phyloP scores from a whole-genome alignment of 2,888 invertebrate genomes.

The Acanthacorydalis orientalis region DNA sequence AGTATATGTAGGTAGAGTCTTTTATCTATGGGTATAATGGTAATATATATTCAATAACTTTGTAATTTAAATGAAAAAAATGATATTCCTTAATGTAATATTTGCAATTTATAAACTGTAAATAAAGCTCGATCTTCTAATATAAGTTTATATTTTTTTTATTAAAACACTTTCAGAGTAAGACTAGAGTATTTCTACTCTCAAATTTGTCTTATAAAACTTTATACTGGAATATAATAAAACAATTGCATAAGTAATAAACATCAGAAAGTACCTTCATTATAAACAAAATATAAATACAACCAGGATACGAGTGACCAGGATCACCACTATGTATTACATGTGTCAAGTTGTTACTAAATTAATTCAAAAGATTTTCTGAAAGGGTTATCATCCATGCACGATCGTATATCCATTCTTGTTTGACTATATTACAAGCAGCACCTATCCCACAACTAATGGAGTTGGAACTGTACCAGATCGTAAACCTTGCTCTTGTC shows the following conservation, averaged over 20 bases:
- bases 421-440: constrained; percentile 64
- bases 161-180: not conserved
- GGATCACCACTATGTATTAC: constrained; percentile 93
- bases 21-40: too few species aligned
- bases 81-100: not conserved
- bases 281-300: constrained; percentile 95
- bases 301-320: constrained; percentile 74
- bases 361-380: constrained; percentile 57
- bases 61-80: not conserved
- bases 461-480: constrained; percentile 96
- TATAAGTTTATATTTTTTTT: not conserved
- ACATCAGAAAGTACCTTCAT: constrained; percentile 62
- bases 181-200: too few species aligned
- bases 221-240: too few species aligned
- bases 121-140: too few species aligned
- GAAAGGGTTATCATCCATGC: constrained; percentile 67
- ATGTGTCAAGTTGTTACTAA: constrained; percentile 57
- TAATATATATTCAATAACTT: not conserved
- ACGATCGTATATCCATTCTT: constrained; percentile 84
- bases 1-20: too few species aligned
- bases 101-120: too few species aligned
- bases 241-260: too few species aligned
- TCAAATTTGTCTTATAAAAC: too few species aligned
- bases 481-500: constrained; percentile 93
- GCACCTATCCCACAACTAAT: constrained; percentile 73